These are phyloP conservation scores for Mesoclemmys tuberculata DNA, from an alignment of 2,113 vertebrate species.

Conservation along the genomic window DNA sequence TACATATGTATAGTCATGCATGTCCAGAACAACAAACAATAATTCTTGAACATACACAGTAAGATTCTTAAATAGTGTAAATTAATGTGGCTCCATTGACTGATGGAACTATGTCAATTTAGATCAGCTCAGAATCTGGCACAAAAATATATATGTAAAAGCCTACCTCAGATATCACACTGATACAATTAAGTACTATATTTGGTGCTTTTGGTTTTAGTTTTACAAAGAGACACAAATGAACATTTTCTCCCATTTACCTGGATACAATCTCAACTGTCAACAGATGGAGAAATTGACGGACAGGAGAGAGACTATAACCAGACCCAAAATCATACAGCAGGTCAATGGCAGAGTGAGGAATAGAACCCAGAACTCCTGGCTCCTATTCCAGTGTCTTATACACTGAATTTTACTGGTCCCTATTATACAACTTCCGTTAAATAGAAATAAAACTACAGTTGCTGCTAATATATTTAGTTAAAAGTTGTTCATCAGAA, in stretches of 20 bases:
- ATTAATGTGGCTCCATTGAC: neutral
- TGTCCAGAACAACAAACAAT: conserved; percentile 12
- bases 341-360: fast-evolving
- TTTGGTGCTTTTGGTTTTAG: neutral
- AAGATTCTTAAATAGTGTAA: conserved; percentile 8
- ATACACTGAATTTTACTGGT: neutral
- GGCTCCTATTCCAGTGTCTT: neutral
- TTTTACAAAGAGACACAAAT: neutral
- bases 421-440: neutral
- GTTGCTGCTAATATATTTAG: neutral
- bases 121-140: conserved; percentile 14
- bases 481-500: neutral
- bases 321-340: neutral
- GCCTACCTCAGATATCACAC: neutral
- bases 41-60: conserved; percentile 13
- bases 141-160: conserved; percentile 5
- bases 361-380: neutral
- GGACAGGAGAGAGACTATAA: neutral
- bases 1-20: neutral
- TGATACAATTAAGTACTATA: neutral
- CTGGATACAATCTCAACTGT: neutral
- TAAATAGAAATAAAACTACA: neutral
- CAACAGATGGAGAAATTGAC: neutral
- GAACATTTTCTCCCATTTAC: neutral
- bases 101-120: neutral